Evolutionary conservation across 64 coral and sea anemone species (phyloP), one percentile per base, ranked within the genome.

Genomic region (Stichodactyla helianthus): DNA sequence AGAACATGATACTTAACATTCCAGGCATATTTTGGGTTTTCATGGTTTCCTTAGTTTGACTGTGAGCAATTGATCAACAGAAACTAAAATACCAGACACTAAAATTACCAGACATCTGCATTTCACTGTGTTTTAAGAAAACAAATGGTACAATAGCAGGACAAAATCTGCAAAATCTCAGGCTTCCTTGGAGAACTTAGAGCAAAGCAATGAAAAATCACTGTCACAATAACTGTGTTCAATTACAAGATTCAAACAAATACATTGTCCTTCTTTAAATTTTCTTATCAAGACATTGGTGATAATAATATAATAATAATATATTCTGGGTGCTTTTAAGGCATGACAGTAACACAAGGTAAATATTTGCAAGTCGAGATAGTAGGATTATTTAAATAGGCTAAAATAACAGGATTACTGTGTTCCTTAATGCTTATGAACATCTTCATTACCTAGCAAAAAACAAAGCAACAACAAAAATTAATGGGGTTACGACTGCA

Each of bases 311-410:
- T 17, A 60, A 60, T 68, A 20, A 68, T 68, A 68, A 68, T 68
- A 68, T 68, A 68, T 22, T 68, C 63, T 68, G n/a, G 18, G n/a
- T 68, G 18, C n/a, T 68, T 68, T 68, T 68, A 68, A 68, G n/a
- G 19, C 63, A 15, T 58, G 55, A 58, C 55, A 22, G 63, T 68
- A 22, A n/a, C 12, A 74, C 26, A 31, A 74, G 68, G 68, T 74
- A 74, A 74, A 74, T 74, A 74, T 74, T 31, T 74, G 25, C 68
- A 74, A 2, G 10, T 26, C 8, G 2, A 23, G 22, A 74, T 74
- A 7, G 68, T 23, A 23, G 11, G 68, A 35, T 74, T 74, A 35
- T 23, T 74, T 74, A 74, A 74, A 74, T 74, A 74, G n/a, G 13
- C 68, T 74, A 6, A 74, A 31, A 74, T 74, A 74, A 74, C 4